phyloP scores from a whole-genome alignment of 2,888 invertebrate genomes.

The Cotesia congregata region DNA sequence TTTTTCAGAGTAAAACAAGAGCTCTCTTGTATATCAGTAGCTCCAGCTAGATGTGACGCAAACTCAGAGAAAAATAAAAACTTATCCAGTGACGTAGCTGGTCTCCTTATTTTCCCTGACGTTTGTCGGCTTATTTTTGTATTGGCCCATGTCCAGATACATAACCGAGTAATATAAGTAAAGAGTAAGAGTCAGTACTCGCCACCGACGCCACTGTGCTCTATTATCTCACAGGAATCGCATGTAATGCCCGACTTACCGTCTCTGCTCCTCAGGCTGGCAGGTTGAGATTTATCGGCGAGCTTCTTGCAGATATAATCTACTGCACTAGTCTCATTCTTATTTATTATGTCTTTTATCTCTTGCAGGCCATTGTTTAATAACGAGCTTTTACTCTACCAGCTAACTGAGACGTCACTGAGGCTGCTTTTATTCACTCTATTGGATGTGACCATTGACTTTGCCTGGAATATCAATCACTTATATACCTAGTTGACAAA shows the following conservation, averaged over 20 bases:
- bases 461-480: no score
- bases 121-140: constrained; percentile 41
- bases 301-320: background rate
- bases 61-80: background rate
- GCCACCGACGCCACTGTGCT: constrained; percentile 36
- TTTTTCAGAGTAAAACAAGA: background rate
- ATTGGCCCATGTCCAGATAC: constrained; percentile 47
- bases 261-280: background rate
- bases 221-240: constrained; percentile 41
- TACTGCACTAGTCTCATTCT: background rate
- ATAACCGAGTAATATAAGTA: constrained; percentile 5
- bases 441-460: no score
- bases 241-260: background rate
- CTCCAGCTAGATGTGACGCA: background rate
- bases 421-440: background rate
- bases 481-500: no score
- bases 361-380: background rate
- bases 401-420: background rate
- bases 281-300: background rate
- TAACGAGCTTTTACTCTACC: background rate
- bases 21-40: no score
- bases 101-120: background rate
- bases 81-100: background rate
- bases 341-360: background rate
- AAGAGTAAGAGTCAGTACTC: constrained; percentile 6